Percentiles rank a stretch among this genome's conserved stretches.
phyloP scores from a whole-genome alignment of 2,797 vertebrate genomes.

The Spinibarbus caldwelli region DNA sequence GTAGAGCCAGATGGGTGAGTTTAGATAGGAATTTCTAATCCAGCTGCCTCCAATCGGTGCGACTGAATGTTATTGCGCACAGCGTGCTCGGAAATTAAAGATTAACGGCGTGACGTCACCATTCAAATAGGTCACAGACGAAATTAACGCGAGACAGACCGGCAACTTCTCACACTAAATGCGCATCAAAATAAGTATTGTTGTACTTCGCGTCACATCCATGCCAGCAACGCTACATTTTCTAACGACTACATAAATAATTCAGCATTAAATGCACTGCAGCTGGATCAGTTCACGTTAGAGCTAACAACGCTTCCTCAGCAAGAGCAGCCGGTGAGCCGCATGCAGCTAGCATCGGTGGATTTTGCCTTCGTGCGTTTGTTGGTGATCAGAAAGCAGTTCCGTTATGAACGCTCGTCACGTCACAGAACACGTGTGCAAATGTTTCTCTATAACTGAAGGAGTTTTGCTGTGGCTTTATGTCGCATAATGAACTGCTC shows the following conservation, averaged over 20 bases:
- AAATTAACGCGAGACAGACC: background rate
- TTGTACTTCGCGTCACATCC: background rate
- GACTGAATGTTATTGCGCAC: background rate
- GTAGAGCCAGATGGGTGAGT: background rate
- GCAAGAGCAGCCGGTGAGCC: no score
- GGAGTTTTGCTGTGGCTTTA: background rate
- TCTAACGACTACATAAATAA: no score
- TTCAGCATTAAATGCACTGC: background rate
- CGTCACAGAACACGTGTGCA: background rate
- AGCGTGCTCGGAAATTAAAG: constrained; percentile 25
- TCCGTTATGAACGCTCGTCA: constrained; percentile 3
- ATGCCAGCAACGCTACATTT: background rate
- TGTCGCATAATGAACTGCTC: no score
- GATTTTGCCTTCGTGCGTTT: background rate
- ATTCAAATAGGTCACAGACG: constrained; percentile 18
- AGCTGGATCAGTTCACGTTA: background rate
- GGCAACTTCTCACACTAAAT: background rate
- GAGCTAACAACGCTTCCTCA: background rate
- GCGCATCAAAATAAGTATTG: background rate
- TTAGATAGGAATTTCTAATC: background rate
- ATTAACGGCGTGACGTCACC: constrained; percentile 32
- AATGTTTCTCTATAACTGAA: background rate
- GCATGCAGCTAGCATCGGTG: constrained; percentile 18
- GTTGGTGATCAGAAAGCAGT: background rate
- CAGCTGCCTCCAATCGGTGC: constrained; percentile 11